Base-by-base conservation (phyloP, 2,888 invertebrate species). In the Sarcophaga variegata region DNA sequence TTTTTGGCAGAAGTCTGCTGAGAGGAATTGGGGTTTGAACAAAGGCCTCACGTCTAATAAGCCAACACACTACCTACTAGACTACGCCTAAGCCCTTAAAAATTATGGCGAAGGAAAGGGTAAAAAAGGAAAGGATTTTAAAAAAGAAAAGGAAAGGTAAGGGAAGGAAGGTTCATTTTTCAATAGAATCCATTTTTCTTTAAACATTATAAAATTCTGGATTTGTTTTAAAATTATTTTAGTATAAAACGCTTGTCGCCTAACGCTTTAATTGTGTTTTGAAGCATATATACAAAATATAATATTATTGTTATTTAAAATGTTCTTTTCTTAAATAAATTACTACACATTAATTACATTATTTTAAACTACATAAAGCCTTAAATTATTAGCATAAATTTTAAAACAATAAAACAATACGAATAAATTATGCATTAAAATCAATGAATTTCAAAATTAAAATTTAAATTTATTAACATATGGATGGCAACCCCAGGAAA, bases 281-380 rank as follows among this genome's bases (percentile, higher is more conserved):
- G 2, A 17, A 54, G 54, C 54, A 17, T 37, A 6, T 37, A 49
- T 49, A 49, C 11, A 4, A 8, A 14, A 14, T 49, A 49, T 12
- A 49, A 14, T 12, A 49, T 49, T 49, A 12, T 49, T 12, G 10
- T 49, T 49, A 12, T 49, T 49, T 12, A 14, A 14, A 14, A 12
- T 49, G 11, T 49, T 49, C 14, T 14, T 49, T 14, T 49, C 2
- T 20, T 49, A 63, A 79, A 63, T 72, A 72, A 54, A 8, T 3
- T 66, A n/a, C 4, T 8, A 71, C 20, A 76, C 17, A 66, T 54
- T 63, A 72, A 83, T 67, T 78, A 67, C 17, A 66, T 66, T 78
- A 47, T 54, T 74, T 78, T 54, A 69, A 11, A 37, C 66, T 77
- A 83, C 45, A 63, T 63, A 79, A 83, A 83, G 78, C 77, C 77